Evolutionary conservation across 1,140 invertebrate species (phyloP).

Genomic region (Neodiprion pinetum): DNA sequence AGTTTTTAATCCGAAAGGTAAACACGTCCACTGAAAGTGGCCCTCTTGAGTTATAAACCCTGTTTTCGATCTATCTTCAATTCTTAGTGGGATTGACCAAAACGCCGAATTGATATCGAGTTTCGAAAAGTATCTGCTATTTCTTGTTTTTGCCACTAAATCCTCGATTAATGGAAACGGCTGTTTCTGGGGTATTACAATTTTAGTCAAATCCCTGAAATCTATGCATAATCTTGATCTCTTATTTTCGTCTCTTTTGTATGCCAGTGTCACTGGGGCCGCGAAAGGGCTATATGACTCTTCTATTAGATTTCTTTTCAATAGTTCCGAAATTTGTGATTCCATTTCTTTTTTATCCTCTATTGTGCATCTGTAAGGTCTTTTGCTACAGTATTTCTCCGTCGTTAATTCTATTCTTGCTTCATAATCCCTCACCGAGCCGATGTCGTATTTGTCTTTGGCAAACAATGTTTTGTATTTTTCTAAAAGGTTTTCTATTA

Average conservation of each 20-base stretch:
- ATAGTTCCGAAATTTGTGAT: conserved; percentile 21
- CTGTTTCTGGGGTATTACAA: conserved; percentile 34
- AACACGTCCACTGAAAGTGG: background rate
- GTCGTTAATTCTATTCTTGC: conserved; percentile 24
- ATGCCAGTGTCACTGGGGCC: conserved; percentile 24
- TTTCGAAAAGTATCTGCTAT: conserved; percentile 29
- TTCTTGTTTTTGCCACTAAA: conserved; percentile 23
- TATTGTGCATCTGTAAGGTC: conserved; percentile 29
- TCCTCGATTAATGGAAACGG: conserved; percentile 41
- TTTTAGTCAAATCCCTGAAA: conserved; percentile 37
- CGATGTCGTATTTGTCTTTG: conserved; percentile 23
- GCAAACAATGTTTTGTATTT: conserved; percentile 20
- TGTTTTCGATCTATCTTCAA: conserved; percentile 4
- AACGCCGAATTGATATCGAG: conserved; percentile 40
- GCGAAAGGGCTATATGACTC: conserved; percentile 25
- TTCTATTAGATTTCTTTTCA: conserved; percentile 22
- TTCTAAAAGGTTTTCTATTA: conserved; percentile 13
- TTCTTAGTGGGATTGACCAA: conserved; percentile 33
- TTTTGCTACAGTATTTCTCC: conserved; percentile 28
- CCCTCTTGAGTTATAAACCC: background rate
- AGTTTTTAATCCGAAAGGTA: background rate
- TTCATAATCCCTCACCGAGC: conserved; percentile 23
- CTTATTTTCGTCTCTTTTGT: conserved; percentile 32
- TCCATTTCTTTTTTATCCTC: conserved; percentile 27
- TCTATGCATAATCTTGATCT: conserved; percentile 35